These are phyloP conservation scores for Apodemus speciosus DNA, from an alignment of 2,113 vertebrate species.

Conservation along the genomic window DNA sequence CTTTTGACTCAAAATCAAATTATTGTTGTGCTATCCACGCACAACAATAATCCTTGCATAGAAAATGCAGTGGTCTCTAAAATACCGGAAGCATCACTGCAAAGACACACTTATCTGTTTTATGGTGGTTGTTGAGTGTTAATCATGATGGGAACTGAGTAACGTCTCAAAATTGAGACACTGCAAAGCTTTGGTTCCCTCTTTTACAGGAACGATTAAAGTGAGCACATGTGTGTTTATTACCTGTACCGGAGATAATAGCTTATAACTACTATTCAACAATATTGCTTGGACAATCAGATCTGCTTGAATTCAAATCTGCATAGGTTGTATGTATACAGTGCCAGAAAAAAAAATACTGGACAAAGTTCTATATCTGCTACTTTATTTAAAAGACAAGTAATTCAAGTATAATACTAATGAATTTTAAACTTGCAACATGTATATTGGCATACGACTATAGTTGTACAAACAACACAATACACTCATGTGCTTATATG, in stretches of 20 bases:
- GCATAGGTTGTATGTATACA: not conserved
- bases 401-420: not conserved
- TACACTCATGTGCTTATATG: not conserved
- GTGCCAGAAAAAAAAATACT: not conserved
- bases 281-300: not conserved
- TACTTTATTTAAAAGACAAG: not conserved
- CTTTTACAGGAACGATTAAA: not conserved
- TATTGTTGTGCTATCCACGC: not conserved
- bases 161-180: not conserved
- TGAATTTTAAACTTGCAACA: not conserved
- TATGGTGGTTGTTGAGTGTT: rapidly evolving
- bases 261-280: not conserved
- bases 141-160: not conserved
- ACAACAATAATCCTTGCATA: not conserved
- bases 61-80: not conserved
- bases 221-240: not conserved
- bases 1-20: not conserved
- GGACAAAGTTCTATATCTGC: not conserved
- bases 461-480: not conserved
- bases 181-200: not conserved
- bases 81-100: not conserved
- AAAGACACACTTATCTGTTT: not conserved
- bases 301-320: not conserved
- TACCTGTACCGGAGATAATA: not conserved
- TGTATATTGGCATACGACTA: too few species aligned